Percentiles rank a stretch among this genome's conserved stretches.
Evolutionary conservation across 2,797 vertebrate species (phyloP).

Genomic region (Lophius americanus): DNA sequence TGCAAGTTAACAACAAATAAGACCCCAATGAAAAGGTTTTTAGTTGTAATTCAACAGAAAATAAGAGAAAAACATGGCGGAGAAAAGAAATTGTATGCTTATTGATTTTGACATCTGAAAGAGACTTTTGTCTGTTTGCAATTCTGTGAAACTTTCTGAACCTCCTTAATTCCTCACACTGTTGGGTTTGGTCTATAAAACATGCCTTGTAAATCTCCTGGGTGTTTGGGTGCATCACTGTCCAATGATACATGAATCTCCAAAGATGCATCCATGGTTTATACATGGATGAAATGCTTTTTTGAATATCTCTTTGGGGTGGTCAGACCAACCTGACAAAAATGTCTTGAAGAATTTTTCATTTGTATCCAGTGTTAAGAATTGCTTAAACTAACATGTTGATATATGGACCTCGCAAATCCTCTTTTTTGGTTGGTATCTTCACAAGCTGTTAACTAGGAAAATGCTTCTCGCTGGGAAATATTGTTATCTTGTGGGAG

Average conservation of each 20-base stretch:
- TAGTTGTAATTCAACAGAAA: not conserved
- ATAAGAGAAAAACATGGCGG: constrained; percentile 6
- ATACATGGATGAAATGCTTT: constrained; percentile 3
- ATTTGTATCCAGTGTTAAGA: constrained; percentile 4
- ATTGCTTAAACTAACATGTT: constrained; percentile 16
- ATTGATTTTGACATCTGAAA: too few species aligned
- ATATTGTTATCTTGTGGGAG: constrained; percentile 45
- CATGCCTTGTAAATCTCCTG: constrained; percentile 4
- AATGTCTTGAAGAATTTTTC: not conserved
- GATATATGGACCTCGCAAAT: not conserved
- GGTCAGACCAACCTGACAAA: constrained; percentile 36
- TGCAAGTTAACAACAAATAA: not conserved
- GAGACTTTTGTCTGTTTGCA: constrained; percentile 1
- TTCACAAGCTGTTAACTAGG: constrained; percentile 20
- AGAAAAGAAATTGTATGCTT: not conserved
- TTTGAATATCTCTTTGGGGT: constrained; percentile 22
- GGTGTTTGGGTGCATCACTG: constrained; percentile 15
- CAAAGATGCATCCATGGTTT: constrained; percentile 2
- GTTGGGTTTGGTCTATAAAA: constrained; percentile 23
- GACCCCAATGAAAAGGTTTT: too few species aligned
- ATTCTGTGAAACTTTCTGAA: not conserved
- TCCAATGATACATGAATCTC: constrained; percentile 12
- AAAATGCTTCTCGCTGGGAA: constrained; percentile 12
- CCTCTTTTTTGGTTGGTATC: constrained; percentile 10
- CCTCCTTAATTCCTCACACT: constrained; percentile 54